Evolutionary conservation across 2,797 vertebrate species (phyloP).

Genomic region (Cheirogaleus major): DNA sequence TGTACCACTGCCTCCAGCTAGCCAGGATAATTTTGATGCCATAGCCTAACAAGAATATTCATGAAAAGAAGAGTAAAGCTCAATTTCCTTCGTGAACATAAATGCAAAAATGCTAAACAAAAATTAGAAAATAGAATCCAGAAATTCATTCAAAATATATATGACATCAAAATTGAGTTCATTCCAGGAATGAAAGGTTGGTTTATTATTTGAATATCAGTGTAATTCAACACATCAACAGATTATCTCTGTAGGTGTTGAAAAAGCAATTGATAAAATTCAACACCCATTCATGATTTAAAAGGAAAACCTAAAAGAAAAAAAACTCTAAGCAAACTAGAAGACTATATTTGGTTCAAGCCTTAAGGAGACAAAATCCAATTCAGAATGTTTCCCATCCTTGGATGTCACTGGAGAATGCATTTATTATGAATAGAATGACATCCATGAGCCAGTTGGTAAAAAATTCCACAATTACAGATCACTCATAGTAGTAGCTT

Average conservation of each 20-base stretch:
- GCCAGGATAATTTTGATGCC: background rate
- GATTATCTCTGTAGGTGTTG: background rate
- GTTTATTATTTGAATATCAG: background rate
- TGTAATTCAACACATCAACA: background rate
- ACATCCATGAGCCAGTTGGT: background rate
- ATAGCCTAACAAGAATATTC: background rate
- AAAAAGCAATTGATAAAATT: background rate
- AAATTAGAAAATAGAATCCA: background rate
- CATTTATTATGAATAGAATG: background rate
- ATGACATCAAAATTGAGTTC: background rate
- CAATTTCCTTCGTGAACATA: background rate
- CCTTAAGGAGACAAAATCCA: background rate
- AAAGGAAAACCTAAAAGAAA: background rate
- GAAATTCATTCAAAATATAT: background rate
- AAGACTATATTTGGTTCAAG: background rate
- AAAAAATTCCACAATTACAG: background rate
- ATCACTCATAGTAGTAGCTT: background rate
- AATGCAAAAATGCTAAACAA: background rate
- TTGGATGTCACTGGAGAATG: background rate
- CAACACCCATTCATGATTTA: background rate
- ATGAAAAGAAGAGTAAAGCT: background rate
- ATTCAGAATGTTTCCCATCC: background rate
- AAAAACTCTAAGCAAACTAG: background rate
- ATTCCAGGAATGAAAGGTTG: background rate
- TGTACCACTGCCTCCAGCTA: background rate